Base-by-base conservation (phyloP, 2,797 vertebrate species). In the Tadarida brasiliensis region DNA sequence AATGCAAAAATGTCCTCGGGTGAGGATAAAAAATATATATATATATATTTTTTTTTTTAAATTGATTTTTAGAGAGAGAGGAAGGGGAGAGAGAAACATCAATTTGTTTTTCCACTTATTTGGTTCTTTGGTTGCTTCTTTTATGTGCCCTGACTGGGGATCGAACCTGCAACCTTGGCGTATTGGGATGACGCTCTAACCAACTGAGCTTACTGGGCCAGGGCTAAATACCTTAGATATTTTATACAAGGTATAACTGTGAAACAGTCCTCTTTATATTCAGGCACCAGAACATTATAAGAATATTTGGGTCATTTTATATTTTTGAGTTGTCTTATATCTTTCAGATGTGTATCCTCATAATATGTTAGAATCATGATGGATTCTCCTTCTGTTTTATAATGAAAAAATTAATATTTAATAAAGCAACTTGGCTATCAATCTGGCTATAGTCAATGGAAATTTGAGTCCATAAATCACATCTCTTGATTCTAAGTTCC, bases 371-470 rank as follows among this genome's bases (percentile, higher is more conserved):
- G n/a, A 92, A 92, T 33, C n/a, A 26, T 88, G 35, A 44, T 82
- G 28, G 24, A 80, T 71, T 88, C 30, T 86, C 20, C 17, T 30
- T 88, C 67, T 12, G 74, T 91, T 91, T 92, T 85, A 61, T 94
- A 94, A 91, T 78, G 56, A 90, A 39, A 95, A 86, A 85, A 87
- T 59, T 94, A 91, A 89, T 88, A 95, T 73, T 93, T 97, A 95
- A 86, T 88, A 71, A 89, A 88, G 47, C 39, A 90, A 3, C 26
- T 95, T 97, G 77, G n/a, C 76, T 88, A 68, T 81, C 49, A 39
- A 12, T 51, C 44, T 92, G 63, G 63, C 71, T 91, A 78, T n/a
- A 65, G 14, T 91, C 24, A 88, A 9, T 90, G 90, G 87, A 95
- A 86, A 95, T 90, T 84, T 87, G 87, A 96, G 51, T 89, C 87